Evolutionary conservation across 2,113 vertebrate species (phyloP).

Genomic region (Solenodon paradoxus): DNA sequence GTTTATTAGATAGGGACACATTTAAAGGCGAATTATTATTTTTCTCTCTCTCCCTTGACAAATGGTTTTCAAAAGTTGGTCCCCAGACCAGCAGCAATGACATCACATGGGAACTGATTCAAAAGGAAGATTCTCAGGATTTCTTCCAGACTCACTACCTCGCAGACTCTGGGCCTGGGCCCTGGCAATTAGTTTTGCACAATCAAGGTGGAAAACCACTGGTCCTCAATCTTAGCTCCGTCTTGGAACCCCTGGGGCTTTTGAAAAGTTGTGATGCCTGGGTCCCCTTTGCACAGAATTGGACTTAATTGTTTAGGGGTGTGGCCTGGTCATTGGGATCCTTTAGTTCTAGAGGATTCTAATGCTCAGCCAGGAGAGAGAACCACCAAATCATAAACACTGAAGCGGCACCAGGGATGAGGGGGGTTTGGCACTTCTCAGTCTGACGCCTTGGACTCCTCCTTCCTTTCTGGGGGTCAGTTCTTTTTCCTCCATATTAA

Average conservation of each 20-base stretch:
- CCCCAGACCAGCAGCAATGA: neutral
- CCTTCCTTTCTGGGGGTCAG: neutral
- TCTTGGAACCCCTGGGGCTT: neutral
- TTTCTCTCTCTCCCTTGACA: neutral
- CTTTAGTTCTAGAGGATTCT: neutral
- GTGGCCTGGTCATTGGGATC: neutral
- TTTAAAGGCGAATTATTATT: neutral
- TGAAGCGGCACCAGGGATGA: too few relatives aligned
- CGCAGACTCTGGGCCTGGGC: neutral
- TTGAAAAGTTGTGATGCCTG: neutral
- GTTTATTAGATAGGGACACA: neutral
- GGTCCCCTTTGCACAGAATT: neutral
- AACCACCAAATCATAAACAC: rapidly evolving
- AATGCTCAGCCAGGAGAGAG: neutral
- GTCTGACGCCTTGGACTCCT: neutral
- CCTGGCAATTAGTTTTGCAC: neutral
- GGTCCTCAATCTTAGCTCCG: neutral
- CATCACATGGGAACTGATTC: neutral
- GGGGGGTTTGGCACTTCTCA: too few relatives aligned
- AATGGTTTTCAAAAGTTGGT: neutral
- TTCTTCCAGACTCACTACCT: neutral
- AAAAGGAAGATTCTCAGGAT: neutral
- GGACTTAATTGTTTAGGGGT: neutral
- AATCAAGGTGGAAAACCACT: neutral
- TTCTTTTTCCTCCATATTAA: neutral